Evolutionary conservation across 2,797 vertebrate species (phyloP).

Genomic region (Sparidentex hasta): DNA sequence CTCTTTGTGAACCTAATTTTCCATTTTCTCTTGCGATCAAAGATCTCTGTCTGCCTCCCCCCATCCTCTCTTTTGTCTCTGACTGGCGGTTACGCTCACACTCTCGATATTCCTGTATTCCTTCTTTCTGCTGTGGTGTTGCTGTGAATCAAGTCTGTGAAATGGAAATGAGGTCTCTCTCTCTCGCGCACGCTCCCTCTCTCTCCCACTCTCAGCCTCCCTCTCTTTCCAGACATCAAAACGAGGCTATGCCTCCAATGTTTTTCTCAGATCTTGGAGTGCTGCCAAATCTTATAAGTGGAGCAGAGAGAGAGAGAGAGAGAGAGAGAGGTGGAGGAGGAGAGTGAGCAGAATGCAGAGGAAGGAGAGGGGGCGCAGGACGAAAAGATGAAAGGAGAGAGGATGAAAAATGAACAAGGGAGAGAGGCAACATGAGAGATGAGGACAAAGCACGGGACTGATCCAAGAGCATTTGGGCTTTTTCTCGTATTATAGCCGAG

Average conservation of each 20-base stretch:
- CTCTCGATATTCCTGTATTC: slow-evolving; percentile 68
- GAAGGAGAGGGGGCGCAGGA: slow-evolving; percentile 74
- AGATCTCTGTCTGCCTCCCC: slow-evolving; percentile 40
- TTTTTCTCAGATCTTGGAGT: slow-evolving; percentile 86
- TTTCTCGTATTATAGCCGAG: slow-evolving; percentile 73
- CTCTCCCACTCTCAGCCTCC: slow-evolving; percentile 63
- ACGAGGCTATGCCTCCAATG: slow-evolving; percentile 88
- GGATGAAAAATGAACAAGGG: slow-evolving; percentile 78
- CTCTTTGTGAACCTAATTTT: slow-evolving; percentile 55
- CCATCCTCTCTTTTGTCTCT: slow-evolving; percentile 51
- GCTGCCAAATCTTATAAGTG: slow-evolving; percentile 89
- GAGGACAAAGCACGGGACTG: slow-evolving; percentile 75
- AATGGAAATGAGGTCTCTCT: slow-evolving; percentile 92
- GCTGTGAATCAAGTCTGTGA: slow-evolving; percentile 85
- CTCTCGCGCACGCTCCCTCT: slow-evolving; percentile 57
- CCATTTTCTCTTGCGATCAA: slow-evolving; percentile 38
- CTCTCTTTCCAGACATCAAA: slow-evolving; percentile 88
- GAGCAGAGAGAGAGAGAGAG: slow-evolving; percentile 73
- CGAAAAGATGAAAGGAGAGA: slow-evolving; percentile 77
- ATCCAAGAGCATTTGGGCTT: slow-evolving; percentile 73
- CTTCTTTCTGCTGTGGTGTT: slow-evolving; percentile 74
- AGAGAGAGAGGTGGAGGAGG: slow-evolving; percentile 56
- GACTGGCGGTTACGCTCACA: slow-evolving; percentile 62
- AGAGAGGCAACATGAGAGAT: slow-evolving; percentile 71
- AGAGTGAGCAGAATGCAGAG: slow-evolving; percentile 77